Percentiles rank a stretch among this genome's conserved stretches.
Conservation (phyloP, 2,888 invertebrate genomes). For the Ochropleura plecta region DNA sequence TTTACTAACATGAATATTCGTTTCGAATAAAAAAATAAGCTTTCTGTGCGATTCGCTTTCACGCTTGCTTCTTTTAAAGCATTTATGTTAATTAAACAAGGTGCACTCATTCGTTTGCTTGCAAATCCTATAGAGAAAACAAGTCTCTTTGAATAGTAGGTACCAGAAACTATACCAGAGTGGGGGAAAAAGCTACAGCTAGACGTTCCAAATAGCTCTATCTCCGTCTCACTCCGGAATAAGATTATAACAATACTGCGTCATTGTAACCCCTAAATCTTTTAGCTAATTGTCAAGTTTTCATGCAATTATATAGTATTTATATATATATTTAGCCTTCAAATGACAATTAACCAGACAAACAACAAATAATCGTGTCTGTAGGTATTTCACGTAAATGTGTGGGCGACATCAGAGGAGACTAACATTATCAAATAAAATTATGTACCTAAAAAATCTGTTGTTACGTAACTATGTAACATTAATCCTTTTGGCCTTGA, state of each 20-base stretch:
- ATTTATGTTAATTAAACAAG: not conserved
- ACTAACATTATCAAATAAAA: not conserved
- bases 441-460: not conserved
- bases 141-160: not conserved
- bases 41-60: not conserved
- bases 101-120: not conserved
- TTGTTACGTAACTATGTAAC: not conserved
- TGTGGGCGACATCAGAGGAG: not conserved
- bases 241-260: not conserved
- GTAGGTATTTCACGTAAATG: not conserved
- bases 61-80: not conserved
- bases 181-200: no score
- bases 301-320: not conserved
- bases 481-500: conserved; percentile 8
- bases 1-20: not conserved
- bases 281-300: not conserved
- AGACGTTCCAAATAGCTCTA: no score
- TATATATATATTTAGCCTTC: not conserved
- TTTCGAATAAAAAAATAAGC: conserved; percentile 1
- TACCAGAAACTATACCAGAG: no score
- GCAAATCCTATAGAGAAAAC: not conserved
- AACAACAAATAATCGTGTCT: not conserved
- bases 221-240: not conserved
- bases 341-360: not conserved
- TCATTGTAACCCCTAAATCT: not conserved